Percentiles rank a stretch among this genome's conserved stretches.
Evolutionary conservation across 2,888 invertebrate species (phyloP).

Genomic region (Amiota mariae): DNA sequence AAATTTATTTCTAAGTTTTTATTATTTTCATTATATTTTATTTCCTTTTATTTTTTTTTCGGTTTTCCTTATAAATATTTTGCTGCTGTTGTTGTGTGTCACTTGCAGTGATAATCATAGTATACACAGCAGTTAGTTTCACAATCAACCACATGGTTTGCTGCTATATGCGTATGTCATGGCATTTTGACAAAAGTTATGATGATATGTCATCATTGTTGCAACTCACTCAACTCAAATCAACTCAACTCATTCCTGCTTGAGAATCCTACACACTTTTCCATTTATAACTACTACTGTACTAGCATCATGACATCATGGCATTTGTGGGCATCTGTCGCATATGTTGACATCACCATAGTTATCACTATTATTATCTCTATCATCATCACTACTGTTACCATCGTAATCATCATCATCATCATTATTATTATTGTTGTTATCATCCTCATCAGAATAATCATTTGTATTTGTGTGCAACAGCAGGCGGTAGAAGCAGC

Average conservation of each 20-base stretch:
- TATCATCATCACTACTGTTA: neutral
- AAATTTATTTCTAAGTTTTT: constrained; percentile 44
- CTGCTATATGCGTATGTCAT: constrained; percentile 20
- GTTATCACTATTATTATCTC: neutral
- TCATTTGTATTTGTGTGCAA: constrained; percentile 1
- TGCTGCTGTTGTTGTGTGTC: too few relatives aligned
- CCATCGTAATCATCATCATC: constrained; percentile 13
- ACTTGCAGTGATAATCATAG: constrained; percentile 20
- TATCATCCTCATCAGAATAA: neutral
- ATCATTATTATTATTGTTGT: constrained; percentile 9
- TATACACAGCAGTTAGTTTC: neutral
- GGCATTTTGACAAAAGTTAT: constrained; percentile 27
- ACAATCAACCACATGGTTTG: neutral
- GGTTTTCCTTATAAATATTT: neutral
- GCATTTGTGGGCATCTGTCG: neutral
- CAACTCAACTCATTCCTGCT: too few relatives aligned
- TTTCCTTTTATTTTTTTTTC: neutral
- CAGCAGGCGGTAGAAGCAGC: constrained; percentile 1
- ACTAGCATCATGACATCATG: neutral
- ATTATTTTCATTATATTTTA: constrained; percentile 5
- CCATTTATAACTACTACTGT: too few relatives aligned
- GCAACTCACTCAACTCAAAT: neutral
- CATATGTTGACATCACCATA: constrained; percentile 25
- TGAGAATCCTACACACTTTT: too few relatives aligned
- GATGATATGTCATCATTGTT: constrained; percentile 25